Evolutionary conservation across 2,113 vertebrate genomes (phyloP).

Genomic region (Sebastes fasciatus): DNA sequence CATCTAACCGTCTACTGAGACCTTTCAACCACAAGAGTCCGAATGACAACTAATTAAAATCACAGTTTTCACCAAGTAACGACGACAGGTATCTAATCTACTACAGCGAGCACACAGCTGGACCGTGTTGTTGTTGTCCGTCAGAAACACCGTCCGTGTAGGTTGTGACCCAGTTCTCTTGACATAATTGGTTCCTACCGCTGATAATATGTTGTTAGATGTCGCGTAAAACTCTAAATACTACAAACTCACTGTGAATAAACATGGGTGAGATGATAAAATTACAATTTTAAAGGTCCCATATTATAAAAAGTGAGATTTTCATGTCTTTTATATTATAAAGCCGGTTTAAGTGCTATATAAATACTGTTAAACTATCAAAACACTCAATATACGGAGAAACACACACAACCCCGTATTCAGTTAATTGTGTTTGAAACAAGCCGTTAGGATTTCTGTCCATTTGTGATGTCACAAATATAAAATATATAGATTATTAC

Average conservation of each 20-base stretch:
- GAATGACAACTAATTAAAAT: slow-evolving; percentile 3
- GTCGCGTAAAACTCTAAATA: background rate
- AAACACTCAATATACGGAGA: too few relatives aligned
- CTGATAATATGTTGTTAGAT: background rate
- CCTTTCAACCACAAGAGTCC: slow-evolving; percentile 10
- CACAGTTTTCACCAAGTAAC: background rate
- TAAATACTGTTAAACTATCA: too few relatives aligned
- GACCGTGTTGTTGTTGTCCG: slow-evolving; percentile 68
- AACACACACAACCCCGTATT: too few relatives aligned
- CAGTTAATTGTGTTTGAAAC: too few relatives aligned
- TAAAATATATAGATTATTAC: too few relatives aligned
- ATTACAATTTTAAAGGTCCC: too few relatives aligned
- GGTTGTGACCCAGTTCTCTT: background rate
- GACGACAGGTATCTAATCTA: background rate
- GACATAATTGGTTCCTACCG: slow-evolving; percentile 40
- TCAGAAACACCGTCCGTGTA: slow-evolving; percentile 61
- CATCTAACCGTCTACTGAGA: slow-evolving; percentile 78
- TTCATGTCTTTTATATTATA: too few relatives aligned
- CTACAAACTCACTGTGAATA: background rate
- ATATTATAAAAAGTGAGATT: too few relatives aligned
- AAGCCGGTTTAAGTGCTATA: too few relatives aligned
- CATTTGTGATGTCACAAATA: too few relatives aligned
- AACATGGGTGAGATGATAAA: background rate
- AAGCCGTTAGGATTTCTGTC: too few relatives aligned
- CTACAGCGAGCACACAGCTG: background rate